Percentiles rank a stretch among this genome's conserved stretches.
Conservation (phyloP, 2,888 invertebrate genomes). For the Ligdia adustata region DNA sequence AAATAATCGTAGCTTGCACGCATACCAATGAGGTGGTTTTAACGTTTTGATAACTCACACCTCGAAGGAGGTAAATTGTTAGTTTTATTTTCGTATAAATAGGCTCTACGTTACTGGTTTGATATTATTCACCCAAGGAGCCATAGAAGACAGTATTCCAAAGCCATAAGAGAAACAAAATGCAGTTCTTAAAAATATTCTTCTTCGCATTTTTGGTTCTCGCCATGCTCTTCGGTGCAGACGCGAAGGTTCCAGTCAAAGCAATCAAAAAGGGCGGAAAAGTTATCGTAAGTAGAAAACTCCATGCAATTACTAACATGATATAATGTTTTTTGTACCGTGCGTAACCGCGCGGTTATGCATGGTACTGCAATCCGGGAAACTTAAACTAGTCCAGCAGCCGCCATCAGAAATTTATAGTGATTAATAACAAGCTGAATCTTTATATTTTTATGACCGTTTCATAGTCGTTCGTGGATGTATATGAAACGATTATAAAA, state of each 20-base stretch:
- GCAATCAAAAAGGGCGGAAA: slow-evolving; percentile 26
- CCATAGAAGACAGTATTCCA: not conserved
- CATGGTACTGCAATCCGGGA: too few species aligned
- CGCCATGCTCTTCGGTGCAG: slow-evolving; percentile 12
- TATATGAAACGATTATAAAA: too few species aligned
- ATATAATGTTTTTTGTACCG: not conserved
- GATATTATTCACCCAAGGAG: slow-evolving; percentile 2
- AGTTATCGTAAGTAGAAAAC: slow-evolving; percentile 23
- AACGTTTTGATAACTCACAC: not conserved
- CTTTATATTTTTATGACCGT: too few species aligned
- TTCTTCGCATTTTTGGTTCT: slow-evolving; percentile 4
- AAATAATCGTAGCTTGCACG: not conserved
- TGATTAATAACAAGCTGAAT: too few species aligned
- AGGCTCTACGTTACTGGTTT: not conserved
- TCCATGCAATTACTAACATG: not conserved
- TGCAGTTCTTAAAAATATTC: slow-evolving; percentile 5
- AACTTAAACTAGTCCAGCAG: too few species aligned
- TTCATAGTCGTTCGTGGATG: too few species aligned
- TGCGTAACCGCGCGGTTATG: too few species aligned
- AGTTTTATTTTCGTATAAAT: slow-evolving; percentile 2
- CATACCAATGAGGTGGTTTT: slow-evolving; percentile 9
- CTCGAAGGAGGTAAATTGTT: slow-evolving; percentile 3
- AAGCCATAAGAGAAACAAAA: not conserved
- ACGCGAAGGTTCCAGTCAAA: slow-evolving; percentile 18
- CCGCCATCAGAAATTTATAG: too few species aligned